Evolutionary conservation across 2,797 vertebrate species (phyloP), one percentile per base, ranked within the genome.

Genomic region (Nothura maculosa): DNA sequence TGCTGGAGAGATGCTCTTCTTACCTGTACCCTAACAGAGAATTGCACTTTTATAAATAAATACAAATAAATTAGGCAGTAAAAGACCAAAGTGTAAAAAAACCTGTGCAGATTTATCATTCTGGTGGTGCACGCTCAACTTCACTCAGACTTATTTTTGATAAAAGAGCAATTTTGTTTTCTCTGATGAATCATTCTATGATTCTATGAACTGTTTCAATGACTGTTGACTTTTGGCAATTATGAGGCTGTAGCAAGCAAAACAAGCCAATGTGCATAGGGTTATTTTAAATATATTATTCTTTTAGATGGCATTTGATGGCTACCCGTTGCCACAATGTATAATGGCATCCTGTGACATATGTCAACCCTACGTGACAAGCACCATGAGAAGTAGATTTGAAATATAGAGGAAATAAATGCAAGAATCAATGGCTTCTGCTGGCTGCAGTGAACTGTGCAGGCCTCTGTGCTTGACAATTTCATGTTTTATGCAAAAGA

Each of bases 401-500:
- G 94, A 96, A 95, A 89, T 89, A 27, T 89, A 66, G 94, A 92
- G 80, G 91, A 91, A 97, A 96, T 96, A 93, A 96, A 96, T 83
- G 91, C 89, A n/a, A 76, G 91, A 93, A 95, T 95, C 95, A 84
- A 76, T 91, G 96, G 93, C 64, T 96, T 92, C 90, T 89, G 76
- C 87, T 87, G 93, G 94, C 96, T 89, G 74, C 92, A 86, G 68
- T 94, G 96, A 97, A 93, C 96, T 94, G 75, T 90, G 77, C 75
- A 58, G 92, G 85, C 70, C 70, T 91, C 85, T 6, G 72, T 0
- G 21, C 78, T 92, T 83, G 92, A 85, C 52, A 69, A 75, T 89
- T 81, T 72, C 94, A 96, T 97, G 95, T 97, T 98, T 98, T 97
- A 97, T 97, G 94, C 87, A 97, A 50, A 94, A 93, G 91, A 66